Percentiles rank a stretch among this genome's conserved stretches.
Evolutionary conservation across 92 coral and sea anemone genomes (phyloP).

Genomic region (Meandrina meandrites): DNA sequence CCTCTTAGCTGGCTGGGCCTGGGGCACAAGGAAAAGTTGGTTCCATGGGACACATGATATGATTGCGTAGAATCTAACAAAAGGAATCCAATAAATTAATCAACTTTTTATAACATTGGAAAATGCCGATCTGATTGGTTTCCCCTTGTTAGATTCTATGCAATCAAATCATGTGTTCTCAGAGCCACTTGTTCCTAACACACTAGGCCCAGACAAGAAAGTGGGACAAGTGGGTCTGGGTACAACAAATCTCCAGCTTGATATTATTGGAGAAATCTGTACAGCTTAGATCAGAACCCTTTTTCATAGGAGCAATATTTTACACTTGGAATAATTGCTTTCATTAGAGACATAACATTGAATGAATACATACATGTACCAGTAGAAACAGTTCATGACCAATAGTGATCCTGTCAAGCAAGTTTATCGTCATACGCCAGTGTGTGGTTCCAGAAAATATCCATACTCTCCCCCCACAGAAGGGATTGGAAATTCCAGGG

Average conservation of each 20-base stretch:
- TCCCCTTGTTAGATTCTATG: conserved; percentile 24
- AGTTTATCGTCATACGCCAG: no score
- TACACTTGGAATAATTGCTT: conserved; percentile 19
- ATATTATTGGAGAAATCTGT: conserved; percentile 36
- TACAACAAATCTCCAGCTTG: no score
- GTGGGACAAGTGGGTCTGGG: no score
- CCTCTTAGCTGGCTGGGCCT: conserved; percentile 37
- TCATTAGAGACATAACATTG: conserved; percentile 30
- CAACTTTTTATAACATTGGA: conserved; percentile 21
- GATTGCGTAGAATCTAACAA: conserved; percentile 30
- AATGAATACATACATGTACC: no score
- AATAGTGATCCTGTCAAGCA: no score
- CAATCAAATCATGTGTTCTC: conserved; percentile 32
- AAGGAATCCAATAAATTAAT: conserved; percentile 31
- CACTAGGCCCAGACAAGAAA: no score
- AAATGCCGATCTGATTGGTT: conserved; percentile 31
- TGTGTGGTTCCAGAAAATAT: no score
- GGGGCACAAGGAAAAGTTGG: conserved; percentile 38
- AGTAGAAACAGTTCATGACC: no score
- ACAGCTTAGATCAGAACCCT: no score
- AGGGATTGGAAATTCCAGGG: no score
- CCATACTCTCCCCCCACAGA: no score
- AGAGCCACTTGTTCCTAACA: conserved; percentile 36
- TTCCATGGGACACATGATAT: conserved; percentile 31
- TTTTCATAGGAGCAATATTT: conserved; percentile 35